Evolutionary conservation across 2,888 invertebrate species (phyloP).

Genomic region (Acrobasis suavella): DNA sequence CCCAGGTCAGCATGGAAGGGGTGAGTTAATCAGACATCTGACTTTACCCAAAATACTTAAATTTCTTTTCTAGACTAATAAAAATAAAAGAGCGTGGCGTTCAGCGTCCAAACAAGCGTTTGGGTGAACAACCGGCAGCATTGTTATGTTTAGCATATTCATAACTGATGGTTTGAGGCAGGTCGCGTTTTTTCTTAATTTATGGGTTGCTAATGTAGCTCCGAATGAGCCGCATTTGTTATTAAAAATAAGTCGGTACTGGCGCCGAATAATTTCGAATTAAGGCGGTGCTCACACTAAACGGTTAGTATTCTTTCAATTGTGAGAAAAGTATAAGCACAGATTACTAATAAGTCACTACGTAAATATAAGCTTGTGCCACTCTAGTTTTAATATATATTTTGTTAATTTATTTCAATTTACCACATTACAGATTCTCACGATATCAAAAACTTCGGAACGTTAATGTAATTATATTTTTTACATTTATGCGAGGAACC

Average conservation of each 20-base stretch:
- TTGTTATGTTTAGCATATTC: conserved; percentile 59
- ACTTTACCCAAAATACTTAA: too few relatives aligned
- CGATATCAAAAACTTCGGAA: too few relatives aligned
- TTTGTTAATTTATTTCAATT: too few relatives aligned
- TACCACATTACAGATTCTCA: too few relatives aligned
- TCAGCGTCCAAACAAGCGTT: conserved; percentile 6
- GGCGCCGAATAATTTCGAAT: background rate
- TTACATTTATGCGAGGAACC: too few relatives aligned
- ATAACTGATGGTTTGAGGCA: conserved; percentile 51
- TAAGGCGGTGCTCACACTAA: background rate
- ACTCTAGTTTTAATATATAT: too few relatives aligned
- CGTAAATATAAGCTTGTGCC: too few relatives aligned
- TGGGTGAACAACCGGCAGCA: conserved; percentile 40
- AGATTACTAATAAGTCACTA: too few relatives aligned
- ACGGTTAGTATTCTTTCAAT: background rate
- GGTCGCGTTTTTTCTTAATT: conserved; percentile 52
- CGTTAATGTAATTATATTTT: too few relatives aligned
- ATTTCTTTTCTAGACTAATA: background rate
- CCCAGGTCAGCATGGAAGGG: too few relatives aligned
- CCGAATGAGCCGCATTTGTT: conserved; percentile 34
- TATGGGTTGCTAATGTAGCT: conserved; percentile 42
- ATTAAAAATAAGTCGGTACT: conserved; percentile 33
- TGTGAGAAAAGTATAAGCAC: too few relatives aligned
- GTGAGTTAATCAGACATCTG: too few relatives aligned
- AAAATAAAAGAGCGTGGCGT: background rate